A percentile compares a stretch with the other conserved stretches of the same genome.
These are phyloP conservation scores for Caenorhabditis sp. DNA, from an alignment of 2,888 invertebrate genomes.

Conservation along the genomic window DNA sequence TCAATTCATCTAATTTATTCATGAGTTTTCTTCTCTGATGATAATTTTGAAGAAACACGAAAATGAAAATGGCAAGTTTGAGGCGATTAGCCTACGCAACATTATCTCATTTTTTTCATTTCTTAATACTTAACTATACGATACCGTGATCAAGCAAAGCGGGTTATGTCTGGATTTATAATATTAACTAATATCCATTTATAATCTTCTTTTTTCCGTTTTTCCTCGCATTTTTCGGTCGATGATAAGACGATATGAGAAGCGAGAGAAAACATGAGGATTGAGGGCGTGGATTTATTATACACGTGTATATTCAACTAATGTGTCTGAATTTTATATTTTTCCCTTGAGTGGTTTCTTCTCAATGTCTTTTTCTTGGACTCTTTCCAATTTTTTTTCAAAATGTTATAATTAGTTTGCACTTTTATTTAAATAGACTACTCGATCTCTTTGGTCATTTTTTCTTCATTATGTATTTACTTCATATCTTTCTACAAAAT, in stretches of 20 bases:
- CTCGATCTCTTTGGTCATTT: constrained; percentile 5
- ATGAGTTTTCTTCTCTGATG: no score
- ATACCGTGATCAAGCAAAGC: not conserved
- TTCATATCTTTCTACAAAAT: constrained; percentile 6
- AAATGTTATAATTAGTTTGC: no score
- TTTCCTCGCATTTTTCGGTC: not conserved
- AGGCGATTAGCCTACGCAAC: no score
- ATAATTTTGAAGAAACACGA: no score
- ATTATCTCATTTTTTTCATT: not conserved
- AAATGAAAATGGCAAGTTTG: no score
- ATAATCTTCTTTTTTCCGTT: not conserved
- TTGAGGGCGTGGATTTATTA: not conserved
- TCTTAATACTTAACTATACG: not conserved
- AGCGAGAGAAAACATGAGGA: not conserved
- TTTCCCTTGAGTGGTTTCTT: not conserved
- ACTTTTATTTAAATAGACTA: not conserved
- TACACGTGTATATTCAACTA: not conserved
- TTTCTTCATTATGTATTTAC: constrained; percentile 3
- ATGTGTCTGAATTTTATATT: not conserved
- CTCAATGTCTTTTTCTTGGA: not conserved
- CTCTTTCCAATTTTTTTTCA: not conserved
- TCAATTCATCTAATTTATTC: no score
- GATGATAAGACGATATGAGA: not conserved
- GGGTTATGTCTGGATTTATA: constrained; percentile 1
- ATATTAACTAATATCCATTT: not conserved